These are phyloP conservation scores for Apis dorsata DNA, from an alignment of 1,140 invertebrate species.

Conservation along the genomic window DNA sequence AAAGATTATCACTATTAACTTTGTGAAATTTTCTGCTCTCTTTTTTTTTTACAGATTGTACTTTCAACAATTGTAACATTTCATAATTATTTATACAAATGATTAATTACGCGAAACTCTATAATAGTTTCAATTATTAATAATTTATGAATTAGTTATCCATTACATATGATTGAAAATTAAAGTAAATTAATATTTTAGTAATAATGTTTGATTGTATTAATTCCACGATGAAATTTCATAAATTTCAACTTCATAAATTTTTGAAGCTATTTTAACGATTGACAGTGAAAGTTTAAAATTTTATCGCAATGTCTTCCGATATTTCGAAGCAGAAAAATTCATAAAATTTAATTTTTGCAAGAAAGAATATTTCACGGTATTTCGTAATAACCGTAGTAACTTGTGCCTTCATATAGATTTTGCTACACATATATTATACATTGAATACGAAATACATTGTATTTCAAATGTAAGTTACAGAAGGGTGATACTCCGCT, in stretches of 20 bases:
- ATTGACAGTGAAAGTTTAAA: background rate
- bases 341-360: background rate
- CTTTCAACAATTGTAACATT: no score
- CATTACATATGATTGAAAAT: no score
- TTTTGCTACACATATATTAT: background rate
- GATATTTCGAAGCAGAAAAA: no score
- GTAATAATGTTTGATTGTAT: no score
- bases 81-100: no score
- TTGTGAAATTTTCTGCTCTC: background rate
- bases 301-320: background rate
- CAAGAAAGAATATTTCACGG: background rate
- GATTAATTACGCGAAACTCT: no score
- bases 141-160: no score
- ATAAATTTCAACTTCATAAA: no score
- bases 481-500: background rate
- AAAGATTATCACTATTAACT: background rate
- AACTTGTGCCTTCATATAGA: background rate
- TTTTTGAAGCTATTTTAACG: background rate
- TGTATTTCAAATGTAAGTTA: slow-evolving; percentile 20
- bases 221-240: no score
- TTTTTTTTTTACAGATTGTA: no score
- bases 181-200: no score
- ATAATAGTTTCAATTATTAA: no score
- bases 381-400: background rate
- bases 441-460: background rate